These are phyloP conservation scores for Ochropacha duplaris DNA, from an alignment of 2,888 invertebrate species.

Conservation along the genomic window DNA sequence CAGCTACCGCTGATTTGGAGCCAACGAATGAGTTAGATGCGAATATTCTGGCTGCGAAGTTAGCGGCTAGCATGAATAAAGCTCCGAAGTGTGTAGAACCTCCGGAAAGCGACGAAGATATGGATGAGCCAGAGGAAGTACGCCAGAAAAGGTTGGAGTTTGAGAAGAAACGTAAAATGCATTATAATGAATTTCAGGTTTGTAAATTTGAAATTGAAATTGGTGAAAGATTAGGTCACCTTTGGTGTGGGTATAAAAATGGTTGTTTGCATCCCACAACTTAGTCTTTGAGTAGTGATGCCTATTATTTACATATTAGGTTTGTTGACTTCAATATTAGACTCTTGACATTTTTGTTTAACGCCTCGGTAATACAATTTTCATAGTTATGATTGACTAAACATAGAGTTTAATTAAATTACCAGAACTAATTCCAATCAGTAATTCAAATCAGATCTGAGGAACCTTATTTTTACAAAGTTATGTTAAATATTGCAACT, in stretches of 20 bases:
- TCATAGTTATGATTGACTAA: background rate
- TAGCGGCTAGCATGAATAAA: conserved; percentile 79
- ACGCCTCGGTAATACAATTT: no score
- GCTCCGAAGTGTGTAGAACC: conserved; percentile 72
- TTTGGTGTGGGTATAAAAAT: background rate
- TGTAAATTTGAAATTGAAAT: conserved; percentile 6
- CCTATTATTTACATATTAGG: no score
- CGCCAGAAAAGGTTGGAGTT: conserved; percentile 89
- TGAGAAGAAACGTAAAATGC: conserved; percentile 96
- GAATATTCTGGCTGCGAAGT: conserved; percentile 89
- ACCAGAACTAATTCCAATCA: no score
- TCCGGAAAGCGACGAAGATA: conserved; percentile 83
- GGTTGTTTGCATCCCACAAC: background rate
- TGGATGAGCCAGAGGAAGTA: conserved; percentile 84
- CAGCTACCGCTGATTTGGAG: conserved; percentile 84
- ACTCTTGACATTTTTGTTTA: no score
- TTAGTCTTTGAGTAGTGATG: background rate
- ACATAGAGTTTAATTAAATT: no score
- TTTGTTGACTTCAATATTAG: no score
- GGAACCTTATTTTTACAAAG: no score
- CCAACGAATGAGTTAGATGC: conserved; percentile 85
- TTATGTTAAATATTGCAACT: no score
- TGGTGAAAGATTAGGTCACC: background rate
- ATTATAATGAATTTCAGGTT: conserved; percentile 96
- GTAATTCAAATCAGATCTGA: no score